Evolutionary conservation across 1,140 invertebrate species (phyloP).

Genomic region (Nasonia giraulti): DNA sequence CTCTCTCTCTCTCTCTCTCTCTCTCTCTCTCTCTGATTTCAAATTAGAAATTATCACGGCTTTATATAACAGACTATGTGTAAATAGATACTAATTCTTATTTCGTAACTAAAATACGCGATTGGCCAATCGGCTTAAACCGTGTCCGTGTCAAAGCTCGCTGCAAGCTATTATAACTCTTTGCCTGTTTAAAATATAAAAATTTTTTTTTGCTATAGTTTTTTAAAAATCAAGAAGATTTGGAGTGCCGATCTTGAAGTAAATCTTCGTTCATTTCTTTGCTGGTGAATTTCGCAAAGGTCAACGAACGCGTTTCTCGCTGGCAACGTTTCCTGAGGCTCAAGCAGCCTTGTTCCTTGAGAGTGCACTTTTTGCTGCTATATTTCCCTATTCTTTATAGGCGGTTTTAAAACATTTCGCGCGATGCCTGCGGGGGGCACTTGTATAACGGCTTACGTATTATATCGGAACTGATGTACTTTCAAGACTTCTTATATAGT

Average conservation of each 20-base stretch:
- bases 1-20: not conserved
- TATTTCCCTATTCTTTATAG: slow-evolving; percentile 29
- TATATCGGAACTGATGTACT: slow-evolving; percentile 11
- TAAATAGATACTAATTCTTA: slow-evolving; percentile 13
- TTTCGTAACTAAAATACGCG: not conserved
- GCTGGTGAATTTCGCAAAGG: slow-evolving; percentile 15
- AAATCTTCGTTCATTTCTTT: not conserved
- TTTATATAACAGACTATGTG: not conserved
- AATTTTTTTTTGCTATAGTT: not conserved
- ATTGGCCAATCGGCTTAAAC: not conserved
- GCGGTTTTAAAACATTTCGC: not conserved
- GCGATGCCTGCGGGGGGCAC: not conserved
- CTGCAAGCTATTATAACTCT: not conserved
- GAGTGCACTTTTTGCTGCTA: slow-evolving; percentile 21
- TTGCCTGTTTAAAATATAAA: not conserved
- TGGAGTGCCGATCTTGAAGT: not conserved
- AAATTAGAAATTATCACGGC: slow-evolving; percentile 13
- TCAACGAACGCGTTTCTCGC: slow-evolving; percentile 24
- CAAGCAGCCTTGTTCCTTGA: slow-evolving; percentile 10
- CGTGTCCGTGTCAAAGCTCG: not conserved
- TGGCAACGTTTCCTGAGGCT: not conserved
- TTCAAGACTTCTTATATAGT: not conserved
- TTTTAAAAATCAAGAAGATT: not conserved
- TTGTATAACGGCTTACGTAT: slow-evolving; percentile 27
- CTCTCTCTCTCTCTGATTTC: not conserved